Base-by-base conservation (phyloP, 2,113 vertebrate genomes). In the Gambusia affinis region DNA sequence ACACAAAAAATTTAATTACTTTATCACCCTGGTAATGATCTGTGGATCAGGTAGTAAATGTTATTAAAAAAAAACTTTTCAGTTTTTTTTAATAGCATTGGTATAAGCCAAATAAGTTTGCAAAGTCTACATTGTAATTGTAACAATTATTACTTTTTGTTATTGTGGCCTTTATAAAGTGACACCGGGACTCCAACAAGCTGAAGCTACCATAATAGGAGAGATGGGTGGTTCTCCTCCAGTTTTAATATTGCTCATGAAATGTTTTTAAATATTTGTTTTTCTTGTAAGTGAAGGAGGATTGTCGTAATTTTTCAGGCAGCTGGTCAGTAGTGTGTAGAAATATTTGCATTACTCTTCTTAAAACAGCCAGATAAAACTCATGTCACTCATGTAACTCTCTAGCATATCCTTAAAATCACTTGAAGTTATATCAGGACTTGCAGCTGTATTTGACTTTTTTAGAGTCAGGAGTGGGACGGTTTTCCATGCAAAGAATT, bases 401-500 rank as follows among this genome's bases (percentile, higher is more conserved):
- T 42, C 12, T 4, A 15, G 39, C 39, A 15, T 42, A 12, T 42
- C 39, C 14, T 42, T 42, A 42, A 15, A 42, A 42, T 15, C 12
- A 42, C 39, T 42, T 42, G 11, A 42, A 42, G 14, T 15, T 11
- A 37, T 37, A 37, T 37, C 35, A 37, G 3, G 39, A 42, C 39
- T 15, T 42, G 39, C 12, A 42, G 11, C 14, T 42, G 39, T 15
- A 15, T 42, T 15, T 42, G 39, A 19, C 7, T 51, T 37, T 54
- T 54, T 54, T 54, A 10, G 8, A 54, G 65, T 62, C 72, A 30
- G 11, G 81, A 75, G 75, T 65, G 75, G 85, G 72, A 62, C 69
- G n/a, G 75, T 81, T 80, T 62, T 47, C 67, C 74, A 72, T 70
- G 80, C 92, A 89, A 84, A 85, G 51, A 63, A 37, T 37, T 33